Evolutionary conservation across 2,113 vertebrate species (phyloP).

Genomic region (Rana temporaria): DNA sequence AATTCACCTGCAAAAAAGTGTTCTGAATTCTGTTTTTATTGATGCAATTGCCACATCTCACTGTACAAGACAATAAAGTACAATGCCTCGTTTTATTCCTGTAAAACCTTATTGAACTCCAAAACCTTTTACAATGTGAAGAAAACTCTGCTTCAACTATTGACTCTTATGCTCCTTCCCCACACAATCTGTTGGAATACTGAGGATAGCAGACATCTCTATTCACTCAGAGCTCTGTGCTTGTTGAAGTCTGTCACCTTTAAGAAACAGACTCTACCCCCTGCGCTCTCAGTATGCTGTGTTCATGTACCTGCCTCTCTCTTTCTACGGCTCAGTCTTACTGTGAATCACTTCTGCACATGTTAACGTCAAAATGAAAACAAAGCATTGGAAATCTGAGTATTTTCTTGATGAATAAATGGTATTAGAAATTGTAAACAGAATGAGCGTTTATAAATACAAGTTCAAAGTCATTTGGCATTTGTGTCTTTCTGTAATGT

Average conservation of each 20-base stretch:
- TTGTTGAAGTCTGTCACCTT: neutral
- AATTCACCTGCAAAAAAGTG: no score
- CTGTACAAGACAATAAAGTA: no score
- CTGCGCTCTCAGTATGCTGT: slow-evolving; percentile 5
- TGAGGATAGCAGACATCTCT: no score
- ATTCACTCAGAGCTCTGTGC: neutral
- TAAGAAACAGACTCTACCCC: neutral
- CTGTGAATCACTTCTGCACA: slow-evolving; percentile 72
- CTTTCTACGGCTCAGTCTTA: slow-evolving; percentile 58
- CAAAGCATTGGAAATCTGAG: slow-evolving; percentile 55
- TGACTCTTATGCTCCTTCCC: no score
- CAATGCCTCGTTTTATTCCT: no score
- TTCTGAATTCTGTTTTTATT: no score
- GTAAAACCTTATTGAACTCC: no score
- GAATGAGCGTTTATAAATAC: slow-evolving; percentile 37
- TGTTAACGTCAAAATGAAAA: slow-evolving; percentile 60
- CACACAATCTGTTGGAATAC: no score
- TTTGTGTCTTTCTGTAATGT: slow-evolving; percentile 16
- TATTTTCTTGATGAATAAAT: slow-evolving; percentile 59
- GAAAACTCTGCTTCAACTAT: no score
- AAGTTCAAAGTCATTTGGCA: slow-evolving; percentile 7
- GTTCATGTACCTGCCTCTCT: slow-evolving; percentile 42
- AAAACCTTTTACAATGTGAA: no score
- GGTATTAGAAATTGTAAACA: slow-evolving; percentile 64
- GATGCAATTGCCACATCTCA: no score